These are phyloP conservation scores for Drosophila incognita DNA, from an alignment of 2,888 invertebrate species.

Conservation along the genomic window DNA sequence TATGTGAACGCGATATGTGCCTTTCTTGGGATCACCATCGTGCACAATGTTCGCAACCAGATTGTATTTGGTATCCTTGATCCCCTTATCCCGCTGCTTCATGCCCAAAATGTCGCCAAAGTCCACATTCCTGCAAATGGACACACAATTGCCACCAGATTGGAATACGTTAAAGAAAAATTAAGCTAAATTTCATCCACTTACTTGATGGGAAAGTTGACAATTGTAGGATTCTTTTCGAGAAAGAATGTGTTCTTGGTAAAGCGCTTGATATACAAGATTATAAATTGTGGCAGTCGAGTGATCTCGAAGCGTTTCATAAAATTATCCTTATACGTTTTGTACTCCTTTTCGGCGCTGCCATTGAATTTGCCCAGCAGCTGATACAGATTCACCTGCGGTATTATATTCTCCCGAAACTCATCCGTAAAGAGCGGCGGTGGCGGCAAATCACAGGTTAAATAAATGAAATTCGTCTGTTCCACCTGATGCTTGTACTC, in stretches of 20 bases:
- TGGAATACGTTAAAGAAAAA: not conserved
- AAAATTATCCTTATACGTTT: constrained; percentile 99
- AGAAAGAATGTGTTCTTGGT: constrained; percentile 99
- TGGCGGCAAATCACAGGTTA: constrained; percentile 98
- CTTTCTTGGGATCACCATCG: constrained; percentile 97
- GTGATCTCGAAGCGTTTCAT: constrained; percentile 98
- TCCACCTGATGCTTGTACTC: constrained; percentile 95
- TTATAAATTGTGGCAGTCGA: constrained; percentile 95
- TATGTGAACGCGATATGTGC: constrained; percentile 97
- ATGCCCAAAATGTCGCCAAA: constrained; percentile 97
- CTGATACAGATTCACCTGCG: constrained; percentile 97
- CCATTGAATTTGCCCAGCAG: constrained; percentile 98
- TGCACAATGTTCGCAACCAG: constrained; percentile 99
- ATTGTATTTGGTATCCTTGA: constrained; percentile 96
- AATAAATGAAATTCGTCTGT: constrained; percentile 96
- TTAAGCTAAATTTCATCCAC: constrained; percentile 80
- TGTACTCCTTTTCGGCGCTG: constrained; percentile 97
- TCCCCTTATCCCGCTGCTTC: constrained; percentile 90
- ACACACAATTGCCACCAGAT: not conserved
- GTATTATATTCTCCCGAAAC: constrained; percentile 99
- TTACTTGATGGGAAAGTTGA: constrained; percentile 99
- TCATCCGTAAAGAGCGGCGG: constrained; percentile 99
- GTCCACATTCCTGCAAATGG: constrained; percentile 93
- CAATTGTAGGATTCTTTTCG: constrained; percentile 99
- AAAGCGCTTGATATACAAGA: constrained; percentile 98